A percentile compares a stretch with the other conserved stretches of the same genome.
phyloP scores from a whole-genome alignment of 2,888 invertebrate genomes.

The Periphyllus acericola region DNA sequence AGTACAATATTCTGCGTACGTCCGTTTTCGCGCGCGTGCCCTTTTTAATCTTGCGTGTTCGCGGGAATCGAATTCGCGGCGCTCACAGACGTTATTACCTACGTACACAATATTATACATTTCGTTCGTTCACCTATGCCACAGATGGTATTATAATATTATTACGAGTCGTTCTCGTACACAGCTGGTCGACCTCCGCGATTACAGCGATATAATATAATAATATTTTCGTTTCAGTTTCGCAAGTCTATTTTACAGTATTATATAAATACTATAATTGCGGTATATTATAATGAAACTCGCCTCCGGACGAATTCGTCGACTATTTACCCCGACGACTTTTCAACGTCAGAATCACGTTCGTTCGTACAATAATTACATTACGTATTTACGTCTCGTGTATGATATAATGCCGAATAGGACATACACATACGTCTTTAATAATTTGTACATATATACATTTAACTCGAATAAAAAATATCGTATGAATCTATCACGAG shows the following conservation, averaged over 20 bases:
- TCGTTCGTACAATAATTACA: neutral
- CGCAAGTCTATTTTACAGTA: neutral
- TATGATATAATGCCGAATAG: neutral
- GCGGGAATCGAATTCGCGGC: neutral
- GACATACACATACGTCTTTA: neutral
- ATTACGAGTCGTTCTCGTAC: neutral
- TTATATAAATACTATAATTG: neutral
- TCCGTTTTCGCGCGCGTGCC: neutral
- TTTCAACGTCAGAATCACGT: neutral
- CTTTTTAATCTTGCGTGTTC: neutral
- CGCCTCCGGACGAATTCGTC: neutral
- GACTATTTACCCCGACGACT: neutral
- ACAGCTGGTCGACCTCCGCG: neutral
- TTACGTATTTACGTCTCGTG: neutral
- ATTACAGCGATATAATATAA: neutral
- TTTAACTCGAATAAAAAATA: neutral
- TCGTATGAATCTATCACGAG: neutral
- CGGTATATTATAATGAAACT: neutral
- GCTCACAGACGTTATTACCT: neutral
- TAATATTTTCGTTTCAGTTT: neutral
- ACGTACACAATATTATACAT: neutral
- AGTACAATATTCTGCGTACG: neutral
- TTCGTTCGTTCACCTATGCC: neutral
- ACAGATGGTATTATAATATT: neutral
- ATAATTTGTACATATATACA: neutral